Evolutionary conservation across 2,113 vertebrate genomes (phyloP).

Genomic region (Tyrannus savana): DNA sequence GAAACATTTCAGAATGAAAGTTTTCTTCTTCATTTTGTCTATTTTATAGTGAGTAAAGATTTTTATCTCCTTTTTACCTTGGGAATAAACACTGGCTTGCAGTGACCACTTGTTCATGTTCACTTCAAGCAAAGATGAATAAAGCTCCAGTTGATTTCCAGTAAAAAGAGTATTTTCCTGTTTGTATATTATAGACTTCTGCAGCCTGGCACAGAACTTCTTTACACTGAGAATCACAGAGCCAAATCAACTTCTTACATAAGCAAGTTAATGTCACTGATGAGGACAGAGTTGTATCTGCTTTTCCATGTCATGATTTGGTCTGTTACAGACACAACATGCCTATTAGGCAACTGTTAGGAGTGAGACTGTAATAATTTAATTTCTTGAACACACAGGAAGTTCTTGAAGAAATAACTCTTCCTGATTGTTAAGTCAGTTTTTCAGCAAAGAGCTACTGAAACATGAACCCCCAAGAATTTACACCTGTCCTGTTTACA

Average conservation of each 20-base stretch:
- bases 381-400: neutral
- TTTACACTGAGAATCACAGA: neutral
- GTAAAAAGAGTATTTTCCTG: neutral
- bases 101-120: neutral
- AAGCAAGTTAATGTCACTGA: neutral
- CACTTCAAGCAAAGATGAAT: neutral
- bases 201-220: neutral
- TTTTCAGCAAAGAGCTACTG: neutral
- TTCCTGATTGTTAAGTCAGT: neutral
- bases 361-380: neutral
- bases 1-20: neutral
- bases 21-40: neutral
- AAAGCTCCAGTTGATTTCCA: neutral
- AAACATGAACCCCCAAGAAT: neutral
- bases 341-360: neutral
- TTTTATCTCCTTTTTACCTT: neutral
- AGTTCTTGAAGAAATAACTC: neutral
- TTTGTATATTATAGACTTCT: neutral
- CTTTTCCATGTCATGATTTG: fast-evolving
- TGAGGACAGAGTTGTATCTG: neutral
- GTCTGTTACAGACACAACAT: neutral
- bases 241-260: neutral
- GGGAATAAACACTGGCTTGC: neutral
- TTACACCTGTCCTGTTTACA: neutral
- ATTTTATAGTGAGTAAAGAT: neutral